Conservation (phyloP, 2,797 vertebrate species). For the Anguilla marmorata region DNA sequence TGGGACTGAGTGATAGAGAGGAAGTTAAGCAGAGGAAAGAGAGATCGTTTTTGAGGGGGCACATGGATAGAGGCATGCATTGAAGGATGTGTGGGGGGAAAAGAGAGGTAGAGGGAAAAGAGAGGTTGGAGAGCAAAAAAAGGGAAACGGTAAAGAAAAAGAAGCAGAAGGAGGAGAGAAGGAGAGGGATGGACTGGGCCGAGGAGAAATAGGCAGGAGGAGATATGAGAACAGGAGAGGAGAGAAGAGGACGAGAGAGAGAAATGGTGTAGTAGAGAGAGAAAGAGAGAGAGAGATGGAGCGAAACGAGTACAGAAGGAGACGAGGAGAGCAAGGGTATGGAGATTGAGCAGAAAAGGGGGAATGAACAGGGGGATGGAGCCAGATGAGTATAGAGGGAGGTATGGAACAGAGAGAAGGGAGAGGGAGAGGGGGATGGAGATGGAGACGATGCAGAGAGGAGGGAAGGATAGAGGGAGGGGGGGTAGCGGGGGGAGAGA, state of each 20-base stretch:
- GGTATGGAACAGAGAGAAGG: slow-evolving; percentile 17
- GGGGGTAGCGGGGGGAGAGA: too few species aligned
- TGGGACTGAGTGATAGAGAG: slow-evolving; percentile 14
- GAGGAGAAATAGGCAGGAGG: not conserved
- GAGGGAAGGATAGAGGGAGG: not conserved
- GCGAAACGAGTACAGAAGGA: not conserved
- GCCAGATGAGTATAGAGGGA: not conserved
- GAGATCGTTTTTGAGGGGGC: not conserved
- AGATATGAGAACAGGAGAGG: not conserved
- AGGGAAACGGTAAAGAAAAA: not conserved
- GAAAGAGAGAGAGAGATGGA: not conserved
- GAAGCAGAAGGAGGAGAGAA: not conserved
- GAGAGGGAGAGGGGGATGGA: slow-evolving; percentile 13
- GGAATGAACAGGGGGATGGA: not conserved
- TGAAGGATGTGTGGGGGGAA: too few species aligned
- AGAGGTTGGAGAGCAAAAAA: not conserved
- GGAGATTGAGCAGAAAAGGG: not conserved
- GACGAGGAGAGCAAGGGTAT: not conserved
- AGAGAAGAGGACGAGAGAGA: not conserved
- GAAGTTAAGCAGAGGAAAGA: not conserved
- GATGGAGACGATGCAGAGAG: not conserved
- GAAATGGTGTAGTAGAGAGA: not conserved
- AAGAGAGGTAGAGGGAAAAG: not conserved
- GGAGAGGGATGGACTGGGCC: not conserved
- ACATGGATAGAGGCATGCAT: not conserved